Conservation (phyloP, 2,888 invertebrate genomes). For the Drosophila fulvimacula region DNA sequence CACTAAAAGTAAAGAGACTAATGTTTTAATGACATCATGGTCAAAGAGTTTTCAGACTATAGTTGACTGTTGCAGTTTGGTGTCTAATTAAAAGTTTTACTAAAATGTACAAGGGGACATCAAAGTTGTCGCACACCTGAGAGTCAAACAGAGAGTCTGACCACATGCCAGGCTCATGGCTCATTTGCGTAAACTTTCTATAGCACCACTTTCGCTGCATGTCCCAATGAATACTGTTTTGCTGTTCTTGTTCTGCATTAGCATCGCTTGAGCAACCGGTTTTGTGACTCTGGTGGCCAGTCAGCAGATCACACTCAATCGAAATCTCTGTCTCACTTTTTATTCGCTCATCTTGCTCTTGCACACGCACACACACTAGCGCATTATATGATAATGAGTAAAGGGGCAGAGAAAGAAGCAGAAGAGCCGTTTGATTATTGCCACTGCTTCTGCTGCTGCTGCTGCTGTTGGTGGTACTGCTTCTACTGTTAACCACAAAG, state of each 20-base stretch:
- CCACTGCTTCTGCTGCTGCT: constrained; percentile 38
- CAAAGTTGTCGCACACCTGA: constrained; percentile 1
- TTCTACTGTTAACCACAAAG: constrained; percentile 59
- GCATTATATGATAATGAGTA: constrained; percentile 65
- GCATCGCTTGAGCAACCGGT: constrained; percentile 62
- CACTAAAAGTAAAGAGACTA: constrained; percentile 47
- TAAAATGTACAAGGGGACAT: constrained; percentile 26
- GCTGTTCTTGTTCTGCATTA: constrained; percentile 73
- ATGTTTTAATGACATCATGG: constrained; percentile 28
- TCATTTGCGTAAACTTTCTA: constrained; percentile 67
- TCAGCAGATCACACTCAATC: constrained; percentile 28
- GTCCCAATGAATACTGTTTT: constrained; percentile 48
- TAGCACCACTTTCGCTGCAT: constrained; percentile 78
- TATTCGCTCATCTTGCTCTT: constrained; percentile 32
- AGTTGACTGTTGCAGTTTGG: constrained; percentile 47
- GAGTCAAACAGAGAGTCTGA: background rate
- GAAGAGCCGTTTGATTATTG: constrained; percentile 64
- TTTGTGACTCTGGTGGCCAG: constrained; percentile 45
- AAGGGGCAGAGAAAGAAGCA: constrained; percentile 10
- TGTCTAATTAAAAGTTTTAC: constrained; percentile 57
- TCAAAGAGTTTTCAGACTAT: constrained; percentile 12
- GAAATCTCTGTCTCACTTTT: constrained; percentile 32
- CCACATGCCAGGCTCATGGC: constrained; percentile 10
- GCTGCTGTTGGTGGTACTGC: constrained; percentile 18
- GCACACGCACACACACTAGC: constrained; percentile 14